Percentiles rank a stretch among this genome's conserved stretches.
phyloP scores from a whole-genome alignment of 2,888 invertebrate species.

The Trichogramma dendrolimi region DNA sequence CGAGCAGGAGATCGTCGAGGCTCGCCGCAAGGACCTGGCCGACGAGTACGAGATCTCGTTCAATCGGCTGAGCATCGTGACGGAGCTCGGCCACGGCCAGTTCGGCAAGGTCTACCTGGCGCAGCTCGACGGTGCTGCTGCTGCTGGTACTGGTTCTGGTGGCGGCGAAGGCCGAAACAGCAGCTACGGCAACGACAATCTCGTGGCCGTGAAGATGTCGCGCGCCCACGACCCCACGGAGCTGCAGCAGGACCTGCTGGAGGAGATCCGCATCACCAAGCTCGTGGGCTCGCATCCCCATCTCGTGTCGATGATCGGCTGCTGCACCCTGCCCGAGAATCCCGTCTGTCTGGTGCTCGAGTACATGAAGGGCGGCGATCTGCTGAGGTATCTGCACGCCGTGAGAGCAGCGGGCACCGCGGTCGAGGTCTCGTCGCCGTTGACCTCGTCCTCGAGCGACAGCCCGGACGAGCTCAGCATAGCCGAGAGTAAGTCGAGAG shows the following conservation, averaged over 20 bases:
- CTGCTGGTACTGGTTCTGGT: neutral
- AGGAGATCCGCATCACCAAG: conserved; percentile 76
- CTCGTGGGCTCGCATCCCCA: conserved; percentile 72
- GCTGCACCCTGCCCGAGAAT: conserved; percentile 62
- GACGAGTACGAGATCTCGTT: conserved; percentile 57
- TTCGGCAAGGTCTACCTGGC: conserved; percentile 73
- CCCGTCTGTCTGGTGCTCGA: conserved; percentile 75
- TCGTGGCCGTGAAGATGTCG: conserved; percentile 45
- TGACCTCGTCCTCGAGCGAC: neutral
- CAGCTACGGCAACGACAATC: conserved; percentile 6
- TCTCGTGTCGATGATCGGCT: conserved; percentile 71
- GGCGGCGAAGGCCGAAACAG: neutral
- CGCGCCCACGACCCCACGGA: conserved; percentile 30
- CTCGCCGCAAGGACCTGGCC: conserved; percentile 29
- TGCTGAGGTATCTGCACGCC: conserved; percentile 59
- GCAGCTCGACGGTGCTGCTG: conserved; percentile 53
- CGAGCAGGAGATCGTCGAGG: conserved; percentile 35
- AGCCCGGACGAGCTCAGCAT: conserved; percentile 10
- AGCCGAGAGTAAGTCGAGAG: conserved; percentile 9
- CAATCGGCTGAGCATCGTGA: conserved; percentile 54
- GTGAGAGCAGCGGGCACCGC: neutral
- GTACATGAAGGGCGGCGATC: conserved; percentile 73
- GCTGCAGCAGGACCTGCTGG: conserved; percentile 62
- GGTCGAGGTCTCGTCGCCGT: conserved; percentile 9
- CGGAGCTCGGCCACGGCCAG: conserved; percentile 68